Evolutionary conservation across 2,888 invertebrate genomes (phyloP).

Genomic region (Orthosia incerta): DNA sequence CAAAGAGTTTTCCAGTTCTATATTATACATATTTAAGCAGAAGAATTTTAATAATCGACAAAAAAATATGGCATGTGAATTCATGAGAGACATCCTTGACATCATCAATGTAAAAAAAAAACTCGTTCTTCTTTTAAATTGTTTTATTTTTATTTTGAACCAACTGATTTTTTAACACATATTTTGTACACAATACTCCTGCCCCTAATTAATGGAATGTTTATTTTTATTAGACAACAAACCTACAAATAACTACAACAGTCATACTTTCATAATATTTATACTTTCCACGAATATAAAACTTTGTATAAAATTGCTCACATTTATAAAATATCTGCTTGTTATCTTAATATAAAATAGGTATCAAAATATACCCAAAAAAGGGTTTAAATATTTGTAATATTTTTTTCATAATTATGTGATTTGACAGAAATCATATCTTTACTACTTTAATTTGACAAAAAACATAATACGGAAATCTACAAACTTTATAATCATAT

Average conservation of each 20-base stretch:
- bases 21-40: too few species aligned
- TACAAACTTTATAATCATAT: too few species aligned
- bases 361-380: not conserved
- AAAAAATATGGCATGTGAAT: too few species aligned
- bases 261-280: not conserved
- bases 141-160: not conserved
- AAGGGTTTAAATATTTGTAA: not conserved
- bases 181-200: slow-evolving; percentile 6
- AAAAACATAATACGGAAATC: too few species aligned
- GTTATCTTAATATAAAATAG: not conserved
- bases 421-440: not conserved
- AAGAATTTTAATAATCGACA: too few species aligned
- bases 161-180: not conserved
- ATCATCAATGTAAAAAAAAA: not conserved
- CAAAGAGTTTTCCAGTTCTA: too few species aligned
- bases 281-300: not conserved
- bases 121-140: not conserved
- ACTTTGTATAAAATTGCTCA: not conserved
- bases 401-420: not conserved
- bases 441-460: too few species aligned
- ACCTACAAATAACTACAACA: slow-evolving; percentile 3
- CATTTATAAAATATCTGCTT: not conserved
- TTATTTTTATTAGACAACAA: slow-evolving; percentile 5
- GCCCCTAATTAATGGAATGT: slow-evolving; percentile 38
- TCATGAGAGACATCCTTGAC: too few species aligned